Percentiles rank a stretch among this genome's conserved stretches.
Evolutionary conservation across 2,797 vertebrate genomes (phyloP).

Genomic region (Cheirogaleus major): DNA sequence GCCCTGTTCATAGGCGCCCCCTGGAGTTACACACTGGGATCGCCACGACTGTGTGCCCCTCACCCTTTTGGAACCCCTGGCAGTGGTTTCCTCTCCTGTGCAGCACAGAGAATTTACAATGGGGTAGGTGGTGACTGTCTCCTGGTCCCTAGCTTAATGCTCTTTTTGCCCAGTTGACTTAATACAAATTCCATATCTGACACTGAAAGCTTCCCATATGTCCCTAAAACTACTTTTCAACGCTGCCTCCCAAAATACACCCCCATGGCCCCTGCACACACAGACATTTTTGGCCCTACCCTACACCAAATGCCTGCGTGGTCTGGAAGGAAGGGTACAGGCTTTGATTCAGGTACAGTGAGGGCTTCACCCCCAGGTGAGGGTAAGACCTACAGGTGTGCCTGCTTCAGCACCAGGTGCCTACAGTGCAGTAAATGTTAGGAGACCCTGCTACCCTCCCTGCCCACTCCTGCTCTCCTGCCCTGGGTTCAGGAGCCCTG

Average conservation of each 20-base stretch:
- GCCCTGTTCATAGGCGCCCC: background rate
- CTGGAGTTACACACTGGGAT: background rate
- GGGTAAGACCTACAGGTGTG: background rate
- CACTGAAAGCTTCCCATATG: background rate
- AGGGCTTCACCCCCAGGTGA: background rate
- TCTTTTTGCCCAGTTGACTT: background rate
- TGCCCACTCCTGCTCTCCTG: rapidly evolving
- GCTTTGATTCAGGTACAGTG: background rate
- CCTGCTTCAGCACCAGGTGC: background rate
- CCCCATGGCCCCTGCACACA: rapidly evolving
- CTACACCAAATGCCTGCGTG: too few species aligned
- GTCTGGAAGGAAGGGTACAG: background rate
- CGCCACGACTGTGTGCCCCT: rapidly evolving
- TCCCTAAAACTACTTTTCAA: background rate
- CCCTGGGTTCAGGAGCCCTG: background rate
- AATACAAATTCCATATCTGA: background rate
- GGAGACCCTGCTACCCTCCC: background rate
- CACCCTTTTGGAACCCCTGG: background rate
- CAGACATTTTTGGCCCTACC: background rate
- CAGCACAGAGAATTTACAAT: rapidly evolving
- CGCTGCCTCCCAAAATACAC: rapidly evolving
- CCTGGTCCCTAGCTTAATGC: background rate
- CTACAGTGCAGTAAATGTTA: rapidly evolving
- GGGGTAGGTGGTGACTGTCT: background rate
- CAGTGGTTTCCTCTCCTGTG: background rate